Evolutionary conservation across 2,888 invertebrate genomes (phyloP).

Genomic region (Emmelina monodactyla): DNA sequence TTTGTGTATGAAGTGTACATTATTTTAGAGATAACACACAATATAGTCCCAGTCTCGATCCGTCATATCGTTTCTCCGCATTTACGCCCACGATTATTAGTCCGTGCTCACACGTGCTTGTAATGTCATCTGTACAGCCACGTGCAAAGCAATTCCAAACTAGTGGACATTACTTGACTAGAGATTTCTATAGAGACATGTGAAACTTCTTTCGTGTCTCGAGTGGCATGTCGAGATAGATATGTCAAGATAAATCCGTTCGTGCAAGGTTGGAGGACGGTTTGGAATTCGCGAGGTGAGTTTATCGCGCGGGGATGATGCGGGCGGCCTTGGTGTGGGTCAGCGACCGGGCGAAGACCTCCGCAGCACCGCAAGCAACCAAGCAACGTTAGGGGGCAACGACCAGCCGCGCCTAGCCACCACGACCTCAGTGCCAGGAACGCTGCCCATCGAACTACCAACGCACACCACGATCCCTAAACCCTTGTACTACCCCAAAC

Average conservation of each 20-base stretch:
- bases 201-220: too few relatives aligned
- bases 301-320: conserved; percentile 57
- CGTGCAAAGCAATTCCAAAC: too few relatives aligned
- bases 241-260: conserved; percentile 17
- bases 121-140: too few relatives aligned
- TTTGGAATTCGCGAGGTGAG: conserved; percentile 40
- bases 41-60: too few relatives aligned
- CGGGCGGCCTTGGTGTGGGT: conserved; percentile 62
- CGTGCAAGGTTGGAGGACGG: conserved; percentile 18
- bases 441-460: not conserved
- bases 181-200: too few relatives aligned
- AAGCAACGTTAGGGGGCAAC: conserved; percentile 65
- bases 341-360: conserved; percentile 65
- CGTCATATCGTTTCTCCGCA: too few relatives aligned
- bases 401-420: conserved; percentile 44
- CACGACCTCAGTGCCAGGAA: conserved; percentile 29
- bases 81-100: too few relatives aligned
- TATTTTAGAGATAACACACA: too few relatives aligned
- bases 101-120: too few relatives aligned
- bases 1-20: too few relatives aligned
- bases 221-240: conserved; percentile 1
- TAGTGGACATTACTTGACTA: too few relatives aligned
- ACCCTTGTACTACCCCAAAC: not conserved
- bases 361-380: conserved; percentile 53
- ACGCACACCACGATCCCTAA: not conserved